Percentiles rank a stretch among this genome's conserved stretches.
These are phyloP conservation scores for Taenioides sp. DNA, from an alignment of 2,797 vertebrate species.

Conservation along the genomic window DNA sequence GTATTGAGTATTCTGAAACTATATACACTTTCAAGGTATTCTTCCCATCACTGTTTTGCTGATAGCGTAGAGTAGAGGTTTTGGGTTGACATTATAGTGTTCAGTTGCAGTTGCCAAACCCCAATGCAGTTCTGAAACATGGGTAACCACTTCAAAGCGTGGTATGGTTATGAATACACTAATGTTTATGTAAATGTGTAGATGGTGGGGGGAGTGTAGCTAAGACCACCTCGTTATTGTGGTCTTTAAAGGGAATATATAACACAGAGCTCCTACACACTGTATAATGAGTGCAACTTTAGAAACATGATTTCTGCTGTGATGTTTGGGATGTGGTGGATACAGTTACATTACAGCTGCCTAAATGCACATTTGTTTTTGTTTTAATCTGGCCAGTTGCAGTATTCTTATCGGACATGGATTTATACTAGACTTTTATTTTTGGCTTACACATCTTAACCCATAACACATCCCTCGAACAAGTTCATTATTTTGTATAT, in stretches of 20 bases:
- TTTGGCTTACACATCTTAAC: background rate
- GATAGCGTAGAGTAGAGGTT: conserved; percentile 40
- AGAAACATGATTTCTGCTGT: background rate
- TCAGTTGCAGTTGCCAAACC: conserved; percentile 18
- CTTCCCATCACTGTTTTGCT: conserved; percentile 6
- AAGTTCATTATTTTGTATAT: too few relatives aligned
- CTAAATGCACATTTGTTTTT: background rate
- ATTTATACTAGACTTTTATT: background rate
- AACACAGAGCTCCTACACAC: background rate
- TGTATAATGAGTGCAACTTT: background rate
- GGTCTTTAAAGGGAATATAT: conserved; percentile 2
- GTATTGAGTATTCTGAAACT: too few relatives aligned
- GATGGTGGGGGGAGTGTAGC: conserved; percentile 26
- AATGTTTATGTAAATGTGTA: conserved; percentile 29
- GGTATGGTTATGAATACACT: conserved; percentile 17
- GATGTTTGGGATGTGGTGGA: background rate
- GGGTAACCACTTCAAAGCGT: conserved; percentile 39
- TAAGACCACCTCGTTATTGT: conserved; percentile 8
- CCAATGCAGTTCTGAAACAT: conserved; percentile 27
- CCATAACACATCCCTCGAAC: too few relatives aligned
- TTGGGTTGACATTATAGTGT: conserved; percentile 33
- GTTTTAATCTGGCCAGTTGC: background rate
- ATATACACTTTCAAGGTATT: too few relatives aligned
- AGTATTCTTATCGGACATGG: background rate
- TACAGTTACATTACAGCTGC: background rate